phyloP scores from a whole-genome alignment of 2,888 invertebrate species.

The Sepioteuthis lessoniana region DNA sequence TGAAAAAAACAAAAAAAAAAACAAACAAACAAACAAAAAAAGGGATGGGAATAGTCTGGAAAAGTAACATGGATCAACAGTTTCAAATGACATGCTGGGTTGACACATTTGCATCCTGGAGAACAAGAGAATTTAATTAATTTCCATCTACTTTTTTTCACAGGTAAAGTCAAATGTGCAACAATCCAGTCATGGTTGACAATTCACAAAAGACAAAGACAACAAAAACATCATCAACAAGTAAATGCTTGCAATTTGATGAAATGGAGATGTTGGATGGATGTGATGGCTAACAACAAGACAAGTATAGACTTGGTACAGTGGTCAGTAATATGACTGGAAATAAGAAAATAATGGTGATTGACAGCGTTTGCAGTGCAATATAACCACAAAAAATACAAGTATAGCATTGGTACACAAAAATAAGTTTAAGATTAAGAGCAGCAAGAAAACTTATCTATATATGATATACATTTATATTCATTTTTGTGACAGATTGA shows the following conservation, averaged over 20 bases:
- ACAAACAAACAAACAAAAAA: too few species aligned
- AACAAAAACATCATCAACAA: slow-evolving; percentile 7
- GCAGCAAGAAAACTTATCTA: background rate
- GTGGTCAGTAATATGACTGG: background rate
- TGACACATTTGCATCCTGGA: background rate
- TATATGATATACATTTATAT: background rate
- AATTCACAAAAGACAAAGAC: background rate
- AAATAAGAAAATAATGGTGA: slow-evolving; percentile 33
- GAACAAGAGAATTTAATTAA: background rate
- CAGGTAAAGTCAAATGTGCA: background rate
- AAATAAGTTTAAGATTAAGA: background rate
- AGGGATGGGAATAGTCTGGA: background rate
- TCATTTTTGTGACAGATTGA: too few species aligned
- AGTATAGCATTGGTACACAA: slow-evolving; percentile 10
- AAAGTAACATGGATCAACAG: background rate
- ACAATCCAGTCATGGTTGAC: slow-evolving; percentile 33
- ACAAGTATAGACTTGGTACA: slow-evolving; percentile 18
- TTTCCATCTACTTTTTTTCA: background rate
- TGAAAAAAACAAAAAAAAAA: background rate
- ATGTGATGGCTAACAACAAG: background rate
- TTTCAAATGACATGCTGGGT: background rate
- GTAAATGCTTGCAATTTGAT: background rate
- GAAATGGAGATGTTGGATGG: background rate
- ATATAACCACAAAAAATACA: background rate
- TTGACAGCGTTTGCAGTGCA: background rate